Percentiles rank a stretch among this genome's conserved stretches.
Evolutionary conservation across 2,113 vertebrate genomes (phyloP).

Genomic region (Anhinga anhinga): DNA sequence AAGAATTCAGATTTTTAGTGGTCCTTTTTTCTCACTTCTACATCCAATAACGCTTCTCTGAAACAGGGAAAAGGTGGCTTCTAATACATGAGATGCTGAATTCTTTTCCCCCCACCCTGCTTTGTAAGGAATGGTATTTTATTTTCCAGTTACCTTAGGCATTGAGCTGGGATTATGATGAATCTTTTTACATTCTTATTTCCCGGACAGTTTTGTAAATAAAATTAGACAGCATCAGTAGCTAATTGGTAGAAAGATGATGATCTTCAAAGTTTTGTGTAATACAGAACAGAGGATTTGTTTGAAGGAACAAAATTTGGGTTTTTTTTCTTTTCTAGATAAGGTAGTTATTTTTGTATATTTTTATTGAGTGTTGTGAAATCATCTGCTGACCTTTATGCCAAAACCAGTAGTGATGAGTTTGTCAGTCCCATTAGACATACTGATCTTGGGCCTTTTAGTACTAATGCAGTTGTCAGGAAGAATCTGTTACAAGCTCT

Average conservation of each 20-base stretch:
- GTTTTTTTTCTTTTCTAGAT: not conserved
- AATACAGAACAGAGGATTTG: not conserved
- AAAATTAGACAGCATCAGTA: not conserved
- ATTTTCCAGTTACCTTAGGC: not conserved
- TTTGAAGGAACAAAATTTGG: not conserved
- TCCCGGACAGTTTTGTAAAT: not conserved
- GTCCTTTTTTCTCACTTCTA: not conserved
- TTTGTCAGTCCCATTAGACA: not conserved
- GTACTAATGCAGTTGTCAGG: conserved; percentile 13
- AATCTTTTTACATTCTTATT: not conserved
- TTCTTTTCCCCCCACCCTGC: not conserved
- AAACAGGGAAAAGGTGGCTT: not conserved
- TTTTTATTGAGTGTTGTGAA: not conserved
- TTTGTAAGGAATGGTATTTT: not conserved
- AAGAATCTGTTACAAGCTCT: not conserved
- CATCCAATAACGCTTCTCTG: not conserved
- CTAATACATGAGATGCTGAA: not conserved
- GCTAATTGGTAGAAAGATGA: not conserved
- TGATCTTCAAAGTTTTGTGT: not conserved
- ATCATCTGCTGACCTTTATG: not conserved
- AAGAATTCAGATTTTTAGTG: not conserved
- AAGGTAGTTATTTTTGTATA: not conserved
- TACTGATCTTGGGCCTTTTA: conserved; percentile 4
- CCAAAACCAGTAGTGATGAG: not conserved
- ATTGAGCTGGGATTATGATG: not conserved